phyloP scores from a whole-genome alignment of 2,113 vertebrate species.

The Notothenia rossii region DNA sequence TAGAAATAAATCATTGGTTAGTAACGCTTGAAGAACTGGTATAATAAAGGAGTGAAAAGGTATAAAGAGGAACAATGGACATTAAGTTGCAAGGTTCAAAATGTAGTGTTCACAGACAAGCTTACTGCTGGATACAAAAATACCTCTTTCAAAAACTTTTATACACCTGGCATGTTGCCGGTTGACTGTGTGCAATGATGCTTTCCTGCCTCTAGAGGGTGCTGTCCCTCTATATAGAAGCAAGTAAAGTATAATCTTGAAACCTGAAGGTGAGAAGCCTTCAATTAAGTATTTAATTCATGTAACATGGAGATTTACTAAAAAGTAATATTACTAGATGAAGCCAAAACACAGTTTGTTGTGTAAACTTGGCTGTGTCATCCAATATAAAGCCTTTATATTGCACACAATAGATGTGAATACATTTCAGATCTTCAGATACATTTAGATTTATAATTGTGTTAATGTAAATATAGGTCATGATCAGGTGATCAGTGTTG shows the following conservation, averaged over 20 bases:
- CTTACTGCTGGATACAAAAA: constrained; percentile 33
- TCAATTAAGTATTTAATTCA: constrained; percentile 22
- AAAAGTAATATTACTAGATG: constrained; percentile 26
- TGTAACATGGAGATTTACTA: constrained; percentile 31
- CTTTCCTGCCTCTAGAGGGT: constrained; percentile 65
- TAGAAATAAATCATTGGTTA: constrained; percentile 53
- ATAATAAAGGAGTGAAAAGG: constrained; percentile 27
- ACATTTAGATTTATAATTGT: background rate
- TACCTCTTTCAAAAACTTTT: constrained; percentile 29
- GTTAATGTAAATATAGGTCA: background rate
- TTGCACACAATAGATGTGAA: constrained; percentile 22
- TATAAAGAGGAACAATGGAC: constrained; percentile 16
- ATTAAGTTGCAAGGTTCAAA: constrained; percentile 15
- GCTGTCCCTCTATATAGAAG: constrained; percentile 42
- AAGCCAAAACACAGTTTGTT: constrained; percentile 29
- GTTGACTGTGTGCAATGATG: constrained; percentile 48
- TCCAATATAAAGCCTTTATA: constrained; percentile 42
- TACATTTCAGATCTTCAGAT: constrained; percentile 8
- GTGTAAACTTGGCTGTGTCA: constrained; percentile 33
- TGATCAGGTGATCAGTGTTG: constrained; percentile 12
- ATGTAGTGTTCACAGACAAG: constrained; percentile 5
- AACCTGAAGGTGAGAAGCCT: constrained; percentile 13
- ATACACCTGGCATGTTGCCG: constrained; percentile 50
- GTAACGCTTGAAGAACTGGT: constrained; percentile 45
- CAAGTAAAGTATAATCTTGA: constrained; percentile 28